These are phyloP conservation scores for Drosophila meridionalis DNA, from an alignment of 2,888 invertebrate genomes.

Conservation along the genomic window DNA sequence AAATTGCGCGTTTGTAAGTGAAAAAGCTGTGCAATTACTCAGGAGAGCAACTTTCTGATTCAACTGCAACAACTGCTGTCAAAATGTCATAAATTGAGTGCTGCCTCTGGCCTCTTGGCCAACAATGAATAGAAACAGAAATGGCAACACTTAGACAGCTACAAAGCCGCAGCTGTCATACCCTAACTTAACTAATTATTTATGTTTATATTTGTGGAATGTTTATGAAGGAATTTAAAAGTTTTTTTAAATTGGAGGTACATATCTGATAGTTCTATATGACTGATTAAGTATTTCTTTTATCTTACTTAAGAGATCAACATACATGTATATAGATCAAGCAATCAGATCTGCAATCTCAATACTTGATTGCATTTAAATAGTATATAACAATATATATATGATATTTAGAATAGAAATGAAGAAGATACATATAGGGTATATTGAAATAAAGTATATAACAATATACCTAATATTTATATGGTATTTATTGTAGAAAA, in stretches of 20 bases:
- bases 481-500: too few relatives aligned
- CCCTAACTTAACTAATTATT: conserved; percentile 22
- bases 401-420: too few relatives aligned
- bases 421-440: too few relatives aligned
- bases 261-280: background rate
- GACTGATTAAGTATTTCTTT: background rate
- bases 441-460: too few relatives aligned
- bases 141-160: conserved; percentile 19
- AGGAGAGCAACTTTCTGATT: conserved; percentile 78
- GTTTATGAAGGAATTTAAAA: background rate
- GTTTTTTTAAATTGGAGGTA: too few relatives aligned
- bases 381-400: too few relatives aligned
- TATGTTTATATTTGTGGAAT: background rate
- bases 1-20: conserved; percentile 77
- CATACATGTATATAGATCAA: too few relatives aligned
- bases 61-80: conserved; percentile 80
- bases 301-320: too few relatives aligned
- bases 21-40: conserved; percentile 80
- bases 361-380: too few relatives aligned
- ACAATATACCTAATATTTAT: too few relatives aligned
- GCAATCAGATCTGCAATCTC: too few relatives aligned
- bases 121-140: conserved; percentile 43
- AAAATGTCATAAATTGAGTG: conserved; percentile 81
- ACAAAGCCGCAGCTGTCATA: conserved; percentile 29
- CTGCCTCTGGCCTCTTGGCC: conserved; percentile 29